Conservation (phyloP, 2,113 vertebrate species). For the Empidonax alnorum region DNA sequence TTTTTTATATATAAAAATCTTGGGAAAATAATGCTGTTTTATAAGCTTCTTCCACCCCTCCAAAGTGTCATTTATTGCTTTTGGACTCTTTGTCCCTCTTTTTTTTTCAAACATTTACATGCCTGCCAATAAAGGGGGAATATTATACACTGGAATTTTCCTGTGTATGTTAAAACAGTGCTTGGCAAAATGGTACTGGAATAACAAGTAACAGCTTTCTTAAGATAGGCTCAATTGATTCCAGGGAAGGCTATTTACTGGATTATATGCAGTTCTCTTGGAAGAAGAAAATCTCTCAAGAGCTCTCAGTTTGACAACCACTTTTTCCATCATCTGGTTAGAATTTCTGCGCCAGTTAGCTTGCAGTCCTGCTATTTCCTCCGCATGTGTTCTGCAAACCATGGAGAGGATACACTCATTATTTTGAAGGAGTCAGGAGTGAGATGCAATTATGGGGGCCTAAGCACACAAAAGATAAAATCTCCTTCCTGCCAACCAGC, state of each 20-base stretch:
- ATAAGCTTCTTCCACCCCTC: not conserved
- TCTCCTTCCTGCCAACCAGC: conserved; percentile 71
- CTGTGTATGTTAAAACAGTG: not conserved
- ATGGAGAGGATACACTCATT: conserved; percentile 67
- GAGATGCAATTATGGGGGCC: conserved; percentile 83
- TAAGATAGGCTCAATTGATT: conserved; percentile 45
- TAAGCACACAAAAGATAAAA: conserved; percentile 77
- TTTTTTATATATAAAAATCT: conserved; percentile 28
- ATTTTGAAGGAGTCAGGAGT: conserved; percentile 82
- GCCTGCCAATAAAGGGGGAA: conserved; percentile 56
- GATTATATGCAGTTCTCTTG: conserved; percentile 51
- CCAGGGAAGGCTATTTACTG: conserved; percentile 62
- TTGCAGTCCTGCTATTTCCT: conserved; percentile 83
- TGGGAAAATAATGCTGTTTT: conserved; percentile 28
- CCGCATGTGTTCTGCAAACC: conserved; percentile 75
- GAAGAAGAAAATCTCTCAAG: conserved; percentile 67
- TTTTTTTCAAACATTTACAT: conserved; percentile 33
- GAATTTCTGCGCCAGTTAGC: conserved; percentile 80
- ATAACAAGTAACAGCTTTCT: conserved; percentile 54
- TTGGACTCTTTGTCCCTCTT: not conserved
- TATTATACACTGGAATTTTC: conserved; percentile 56
- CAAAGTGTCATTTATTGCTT: conserved; percentile 44
- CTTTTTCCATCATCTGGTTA: conserved; percentile 84
- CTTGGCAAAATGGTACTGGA: conserved; percentile 52
- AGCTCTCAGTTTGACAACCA: conserved; percentile 66